Evolutionary conservation across 2,113 vertebrate genomes (phyloP).

Genomic region (Murina feae): DNA sequence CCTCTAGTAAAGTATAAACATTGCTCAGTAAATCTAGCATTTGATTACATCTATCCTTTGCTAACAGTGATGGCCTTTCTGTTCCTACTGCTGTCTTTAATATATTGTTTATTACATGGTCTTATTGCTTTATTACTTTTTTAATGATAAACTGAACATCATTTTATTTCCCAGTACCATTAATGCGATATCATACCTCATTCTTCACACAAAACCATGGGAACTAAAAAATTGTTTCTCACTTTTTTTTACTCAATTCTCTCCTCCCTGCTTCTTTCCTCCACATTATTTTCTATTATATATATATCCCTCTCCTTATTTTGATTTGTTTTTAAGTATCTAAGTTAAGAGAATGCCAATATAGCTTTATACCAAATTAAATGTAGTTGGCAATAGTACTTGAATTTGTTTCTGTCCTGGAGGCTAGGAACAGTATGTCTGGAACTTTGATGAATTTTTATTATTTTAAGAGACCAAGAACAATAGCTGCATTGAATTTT

Average conservation of each 20-base stretch:
- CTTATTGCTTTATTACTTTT: background rate
- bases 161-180: background rate
- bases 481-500: background rate
- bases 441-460: background rate
- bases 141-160: background rate
- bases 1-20: background rate
- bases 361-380: background rate
- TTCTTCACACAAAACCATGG: background rate
- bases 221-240: background rate
- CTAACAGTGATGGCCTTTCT: background rate
- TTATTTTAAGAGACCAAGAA: conserved; percentile 13
- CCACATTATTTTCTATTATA: background rate
- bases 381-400: background rate
- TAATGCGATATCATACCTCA: background rate
- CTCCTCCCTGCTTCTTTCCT: background rate
- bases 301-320: background rate
- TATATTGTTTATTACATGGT: background rate
- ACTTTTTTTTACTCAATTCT: background rate
- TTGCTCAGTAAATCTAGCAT: background rate
- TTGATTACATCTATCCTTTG: background rate
- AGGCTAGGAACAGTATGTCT: background rate
- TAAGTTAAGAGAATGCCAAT: background rate
- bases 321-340: background rate
- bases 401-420: conserved; percentile 26
- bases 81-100: background rate